Evolutionary conservation across 2,888 invertebrate genomes (phyloP), one percentile per base, ranked within the genome.

Genomic region (Metopia argyrocephala): DNA sequence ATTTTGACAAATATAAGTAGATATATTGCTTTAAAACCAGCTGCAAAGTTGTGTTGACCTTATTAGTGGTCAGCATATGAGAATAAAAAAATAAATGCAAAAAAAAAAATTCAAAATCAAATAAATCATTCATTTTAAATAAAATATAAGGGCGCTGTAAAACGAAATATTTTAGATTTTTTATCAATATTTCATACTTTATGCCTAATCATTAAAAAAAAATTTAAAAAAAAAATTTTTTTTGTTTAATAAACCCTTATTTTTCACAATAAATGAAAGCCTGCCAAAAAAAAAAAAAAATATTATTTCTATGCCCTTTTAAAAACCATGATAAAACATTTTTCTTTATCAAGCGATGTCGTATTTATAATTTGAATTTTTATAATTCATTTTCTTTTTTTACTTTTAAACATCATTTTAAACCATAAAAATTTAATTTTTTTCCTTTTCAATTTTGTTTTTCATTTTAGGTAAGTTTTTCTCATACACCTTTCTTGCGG

Each of bases 311-410:
- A 48, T 65, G 65, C 73, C 76, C 71, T 73, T 76, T 80, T 80
- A 80, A 80, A 76, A 76, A 80, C 12, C 68, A 81, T 81, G 80
- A 81, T 76, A n/a, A n/a, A n/a, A n/a, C n/a, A n/a, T n/a, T n/a
- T n/a, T n/a, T n/a, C n/a, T n/a, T n/a, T n/a, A n/a, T n/a, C n/a
- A n/a, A n/a, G n/a, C n/a, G n/a, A n/a, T n/a, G n/a, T n/a, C n/a
- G n/a, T n/a, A n/a, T n/a, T n/a, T n/a, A n/a, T n/a, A n/a, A n/a
- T n/a, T n/a, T n/a, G n/a, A n/a, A n/a, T n/a, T 68, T 61, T 6
- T n/a, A n/a, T 70, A 25, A 20, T 9, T 46, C 31, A 4, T 56
- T 57, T 64, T 21, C 20, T 25, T 38, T 31, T 31, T 23, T 25
- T 27, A 20, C 25, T 1, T 38, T 15, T 25, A n/a, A 66, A 38